Evolutionary conservation across 2,113 vertebrate species (phyloP).

Genomic region (Brachypodius melanocephalos): DNA sequence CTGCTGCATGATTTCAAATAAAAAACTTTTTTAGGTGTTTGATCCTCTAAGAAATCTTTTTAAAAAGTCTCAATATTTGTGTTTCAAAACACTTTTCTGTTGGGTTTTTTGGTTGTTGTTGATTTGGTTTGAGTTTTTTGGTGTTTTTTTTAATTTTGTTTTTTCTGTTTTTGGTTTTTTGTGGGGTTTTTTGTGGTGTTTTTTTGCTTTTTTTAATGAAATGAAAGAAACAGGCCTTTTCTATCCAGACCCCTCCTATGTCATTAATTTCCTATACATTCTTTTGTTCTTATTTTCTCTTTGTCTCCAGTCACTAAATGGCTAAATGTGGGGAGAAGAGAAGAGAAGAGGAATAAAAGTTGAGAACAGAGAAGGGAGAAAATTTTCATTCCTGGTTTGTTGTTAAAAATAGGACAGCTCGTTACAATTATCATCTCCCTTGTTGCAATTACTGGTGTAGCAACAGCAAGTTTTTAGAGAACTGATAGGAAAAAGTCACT

Average conservation of each 20-base stretch:
- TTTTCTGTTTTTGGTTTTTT: neutral
- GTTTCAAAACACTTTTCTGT: neutral
- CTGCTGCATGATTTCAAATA: neutral
- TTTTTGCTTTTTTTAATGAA: neutral
- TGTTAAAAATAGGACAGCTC: slow-evolving; percentile 23
- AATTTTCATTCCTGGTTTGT: neutral
- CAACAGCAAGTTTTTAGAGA: neutral
- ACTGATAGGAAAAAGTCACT: neutral
- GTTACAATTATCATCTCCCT: neutral
- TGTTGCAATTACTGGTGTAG: neutral
- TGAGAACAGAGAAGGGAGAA: neutral
- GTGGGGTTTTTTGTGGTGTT: too few species aligned
- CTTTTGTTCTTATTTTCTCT: neutral
- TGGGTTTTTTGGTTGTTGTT: too few species aligned
- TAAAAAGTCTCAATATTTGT: neutral
- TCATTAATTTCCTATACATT: neutral
- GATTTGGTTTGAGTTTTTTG: too few species aligned
- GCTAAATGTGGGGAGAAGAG: neutral
- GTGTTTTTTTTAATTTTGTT: neutral
- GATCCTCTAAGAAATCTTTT: neutral
- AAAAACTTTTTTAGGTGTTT: neutral
- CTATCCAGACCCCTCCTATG: neutral
- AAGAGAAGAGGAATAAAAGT: neutral
- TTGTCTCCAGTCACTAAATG: neutral
- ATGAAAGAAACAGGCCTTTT: neutral